Conservation (phyloP, 2,113 vertebrate species). For the Phainopepla nitens region DNA sequence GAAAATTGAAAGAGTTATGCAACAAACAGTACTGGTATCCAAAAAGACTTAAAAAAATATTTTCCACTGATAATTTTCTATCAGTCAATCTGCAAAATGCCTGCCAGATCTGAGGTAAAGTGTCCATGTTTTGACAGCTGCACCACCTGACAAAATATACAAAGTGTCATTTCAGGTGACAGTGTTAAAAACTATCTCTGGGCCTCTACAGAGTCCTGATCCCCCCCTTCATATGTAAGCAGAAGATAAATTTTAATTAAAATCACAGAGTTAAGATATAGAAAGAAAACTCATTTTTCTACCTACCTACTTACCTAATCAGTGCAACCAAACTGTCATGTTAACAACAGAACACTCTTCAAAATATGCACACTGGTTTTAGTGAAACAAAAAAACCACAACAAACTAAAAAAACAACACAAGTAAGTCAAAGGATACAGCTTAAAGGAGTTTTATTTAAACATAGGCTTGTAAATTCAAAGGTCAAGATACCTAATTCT, state of each 20-base stretch:
- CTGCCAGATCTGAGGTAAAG: background rate
- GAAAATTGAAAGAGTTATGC: background rate
- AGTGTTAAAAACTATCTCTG: background rate
- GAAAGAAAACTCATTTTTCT: background rate
- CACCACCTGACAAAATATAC: background rate
- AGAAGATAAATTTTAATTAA: background rate
- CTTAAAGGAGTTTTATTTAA: background rate
- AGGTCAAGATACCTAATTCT: background rate
- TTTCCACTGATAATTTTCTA: background rate
- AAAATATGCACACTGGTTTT: background rate
- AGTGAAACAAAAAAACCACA: background rate
- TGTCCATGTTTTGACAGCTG: background rate
- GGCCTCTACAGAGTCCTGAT: background rate
- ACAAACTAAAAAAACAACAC: background rate
- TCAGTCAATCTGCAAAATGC: background rate
- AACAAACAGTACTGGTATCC: background rate
- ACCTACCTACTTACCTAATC: background rate
- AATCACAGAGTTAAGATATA: background rate
- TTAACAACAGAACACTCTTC: background rate
- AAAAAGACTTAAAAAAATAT: fast-evolving
- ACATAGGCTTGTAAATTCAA: background rate
- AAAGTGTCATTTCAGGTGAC: background rate
- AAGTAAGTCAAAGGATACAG: background rate
- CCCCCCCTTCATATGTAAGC: background rate
- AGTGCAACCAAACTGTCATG: fast-evolving